Base-by-base conservation (phyloP, 1,140 invertebrate species). In the Brachionus paranguensis region DNA sequence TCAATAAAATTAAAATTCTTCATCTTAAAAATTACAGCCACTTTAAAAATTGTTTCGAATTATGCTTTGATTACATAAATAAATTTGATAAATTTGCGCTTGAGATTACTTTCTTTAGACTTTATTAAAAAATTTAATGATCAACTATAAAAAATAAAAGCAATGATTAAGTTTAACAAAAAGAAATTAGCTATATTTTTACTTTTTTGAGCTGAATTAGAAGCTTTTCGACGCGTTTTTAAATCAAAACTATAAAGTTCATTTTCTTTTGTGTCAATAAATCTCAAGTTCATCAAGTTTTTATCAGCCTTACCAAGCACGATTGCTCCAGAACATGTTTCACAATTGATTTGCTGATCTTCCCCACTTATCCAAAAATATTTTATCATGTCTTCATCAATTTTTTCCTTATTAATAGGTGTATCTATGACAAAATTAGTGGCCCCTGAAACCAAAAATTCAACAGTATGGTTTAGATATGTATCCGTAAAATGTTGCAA, bases 401-500 rank as follows among this genome's bases (percentile, higher is more conserved):
- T 50, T 50, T 76, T 53, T n/a, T 76, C 72, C 29, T 50, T 50
- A 50, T 76, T 76, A 50, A 47, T 27, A 12, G 72, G 72, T 11
- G 20, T 76, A 76, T 76, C 72, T 12, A 27, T 50, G 8, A 76
- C 72, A 76, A 50, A 76, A 50, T 50, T 50, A 12, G 43, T 50
- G 2, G 72, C 20, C 10, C 72, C 72, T 27, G 72, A 47, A 20
- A 76, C 72, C 11, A 76, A 50, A 76, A 27, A 76, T 50, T 76
- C 72, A 29, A 76, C 20, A 12, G 43, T 76, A 14, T 76, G 45
- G n/a, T 76, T 20, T 50, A 50, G 11, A 76, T 76, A 50, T 29
- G 43, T 27, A 50, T 76, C 41, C 14, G 27, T 76, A 76, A 76
- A 76, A 76, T 76, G 72, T 27, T 90, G 88, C 17, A 89, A 81